These are phyloP conservation scores for Aleiodes sp. DNA, from an alignment of 1,140 invertebrate genomes.

Conservation along the genomic window DNA sequence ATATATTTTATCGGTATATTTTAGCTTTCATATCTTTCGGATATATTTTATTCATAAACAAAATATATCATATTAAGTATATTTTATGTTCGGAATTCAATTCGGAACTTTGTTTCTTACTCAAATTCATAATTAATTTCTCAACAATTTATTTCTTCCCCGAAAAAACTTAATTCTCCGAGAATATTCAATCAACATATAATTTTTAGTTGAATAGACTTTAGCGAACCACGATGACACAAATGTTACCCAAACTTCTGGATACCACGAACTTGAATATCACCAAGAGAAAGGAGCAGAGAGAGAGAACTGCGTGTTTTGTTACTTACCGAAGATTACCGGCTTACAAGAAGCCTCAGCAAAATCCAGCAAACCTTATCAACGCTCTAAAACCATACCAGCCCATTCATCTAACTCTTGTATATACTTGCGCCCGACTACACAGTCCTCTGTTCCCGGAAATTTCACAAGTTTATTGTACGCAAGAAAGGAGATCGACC, in stretches of 20 bases:
- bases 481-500: slow-evolving; percentile 17
- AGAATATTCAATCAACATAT: background rate
- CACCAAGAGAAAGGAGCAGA: background rate
- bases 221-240: background rate
- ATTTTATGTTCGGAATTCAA: too few relatives aligned
- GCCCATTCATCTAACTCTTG: slow-evolving; percentile 21
- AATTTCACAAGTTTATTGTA: slow-evolving; percentile 31
- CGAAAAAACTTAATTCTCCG: too few relatives aligned
- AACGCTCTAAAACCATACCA: slow-evolving; percentile 32
- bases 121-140: too few relatives aligned
- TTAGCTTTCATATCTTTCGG: too few relatives aligned
- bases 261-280: slow-evolving; percentile 21
- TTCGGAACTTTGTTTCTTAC: too few relatives aligned
- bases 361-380: slow-evolving; percentile 36
- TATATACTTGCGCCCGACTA: background rate
- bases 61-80: too few relatives aligned
- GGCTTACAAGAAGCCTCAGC: slow-evolving; percentile 50
- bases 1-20: too few relatives aligned
- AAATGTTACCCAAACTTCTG: background rate
- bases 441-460: background rate
- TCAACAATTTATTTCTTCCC: too few relatives aligned
- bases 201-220: background rate
- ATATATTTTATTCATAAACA: too few relatives aligned
- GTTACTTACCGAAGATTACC: slow-evolving; percentile 56
- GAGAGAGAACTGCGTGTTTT: slow-evolving; percentile 42